These are phyloP conservation scores for Rana temporaria DNA, from an alignment of 2,113 vertebrate genomes.

Conservation along the genomic window DNA sequence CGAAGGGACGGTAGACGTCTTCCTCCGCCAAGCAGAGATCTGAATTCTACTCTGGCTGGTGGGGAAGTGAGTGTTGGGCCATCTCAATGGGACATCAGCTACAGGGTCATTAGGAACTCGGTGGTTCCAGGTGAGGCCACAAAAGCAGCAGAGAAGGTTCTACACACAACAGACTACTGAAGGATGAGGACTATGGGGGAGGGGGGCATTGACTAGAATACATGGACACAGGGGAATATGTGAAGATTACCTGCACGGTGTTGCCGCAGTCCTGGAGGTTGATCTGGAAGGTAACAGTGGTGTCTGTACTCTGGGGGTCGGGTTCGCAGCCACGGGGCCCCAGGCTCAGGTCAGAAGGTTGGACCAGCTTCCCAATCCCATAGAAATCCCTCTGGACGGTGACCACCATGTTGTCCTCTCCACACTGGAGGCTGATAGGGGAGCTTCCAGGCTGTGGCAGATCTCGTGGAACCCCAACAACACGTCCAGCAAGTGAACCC, in stretches of 20 bases:
- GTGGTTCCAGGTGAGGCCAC: too few species aligned
- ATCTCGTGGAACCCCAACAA: too few species aligned
- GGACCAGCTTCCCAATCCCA: conserved; percentile 4
- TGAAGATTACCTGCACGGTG: conserved; percentile 4
- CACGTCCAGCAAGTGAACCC: not conserved
- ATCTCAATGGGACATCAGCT: not conserved
- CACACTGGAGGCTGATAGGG: conserved; percentile 9
- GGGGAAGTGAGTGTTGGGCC: too few species aligned
- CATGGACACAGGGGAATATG: not conserved
- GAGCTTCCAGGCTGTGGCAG: not conserved
- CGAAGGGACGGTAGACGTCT: too few species aligned
- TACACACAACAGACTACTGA: too few species aligned
- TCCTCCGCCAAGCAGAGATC: too few species aligned
- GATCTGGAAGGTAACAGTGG: not conserved
- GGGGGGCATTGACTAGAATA: too few species aligned
- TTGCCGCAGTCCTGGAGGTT: conserved; percentile 16
- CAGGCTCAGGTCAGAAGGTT: conserved; percentile 1
- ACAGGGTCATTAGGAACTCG: not conserved
- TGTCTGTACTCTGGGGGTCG: not conserved
- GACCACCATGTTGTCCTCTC: conserved; percentile 40
- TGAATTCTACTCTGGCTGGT: too few species aligned
- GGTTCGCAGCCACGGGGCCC: not conserved
- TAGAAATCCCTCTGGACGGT: conserved; percentile 12
- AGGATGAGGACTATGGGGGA: too few species aligned
- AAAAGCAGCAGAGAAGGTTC: too few species aligned